These are phyloP conservation scores for Bombylius discolor DNA, from an alignment of 2,888 invertebrate species.

Conservation along the genomic window DNA sequence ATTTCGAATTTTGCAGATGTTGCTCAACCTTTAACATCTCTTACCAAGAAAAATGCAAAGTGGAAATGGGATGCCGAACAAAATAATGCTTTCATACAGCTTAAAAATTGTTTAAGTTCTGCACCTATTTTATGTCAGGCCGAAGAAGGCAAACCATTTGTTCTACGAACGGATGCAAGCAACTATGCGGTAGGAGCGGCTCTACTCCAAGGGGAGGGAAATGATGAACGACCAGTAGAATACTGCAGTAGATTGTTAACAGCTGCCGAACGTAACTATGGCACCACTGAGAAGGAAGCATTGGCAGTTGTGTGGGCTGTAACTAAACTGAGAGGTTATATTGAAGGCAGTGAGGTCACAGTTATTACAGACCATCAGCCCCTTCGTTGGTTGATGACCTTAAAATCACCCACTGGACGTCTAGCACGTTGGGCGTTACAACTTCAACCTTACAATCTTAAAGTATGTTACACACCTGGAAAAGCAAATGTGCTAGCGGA, in stretches of 20 bases:
- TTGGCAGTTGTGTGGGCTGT: too few species aligned
- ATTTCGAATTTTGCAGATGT: constrained; percentile 16
- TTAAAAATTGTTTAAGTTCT: constrained; percentile 13
- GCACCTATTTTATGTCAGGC: constrained; percentile 15
- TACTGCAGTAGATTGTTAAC: too few species aligned
- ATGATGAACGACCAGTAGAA: too few species aligned
- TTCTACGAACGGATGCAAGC: constrained; percentile 20
- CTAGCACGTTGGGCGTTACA: too few species aligned
- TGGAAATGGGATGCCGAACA: constrained; percentile 20
- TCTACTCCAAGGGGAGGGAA: too few species aligned
- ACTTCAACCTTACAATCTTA: too few species aligned
- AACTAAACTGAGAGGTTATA: constrained; percentile 29
- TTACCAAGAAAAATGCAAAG: constrained; percentile 17
- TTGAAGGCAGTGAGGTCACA: constrained; percentile 21
- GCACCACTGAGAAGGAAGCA: too few species aligned
- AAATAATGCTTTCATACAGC: constrained; percentile 13
- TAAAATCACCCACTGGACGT: too few species aligned
- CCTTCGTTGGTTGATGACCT: too few species aligned
- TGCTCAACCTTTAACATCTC: constrained; percentile 18
- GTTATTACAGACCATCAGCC: constrained; percentile 35
- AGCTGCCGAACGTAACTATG: too few species aligned
- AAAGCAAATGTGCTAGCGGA: too few species aligned
- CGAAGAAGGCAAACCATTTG: constrained; percentile 16
- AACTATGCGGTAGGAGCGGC: constrained; percentile 13
- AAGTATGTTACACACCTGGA: too few species aligned